Evolutionary conservation across 2,797 vertebrate species (phyloP), one percentile per base, ranked within the genome.

Genomic region (Typhlichthys eigenmanni): DNA sequence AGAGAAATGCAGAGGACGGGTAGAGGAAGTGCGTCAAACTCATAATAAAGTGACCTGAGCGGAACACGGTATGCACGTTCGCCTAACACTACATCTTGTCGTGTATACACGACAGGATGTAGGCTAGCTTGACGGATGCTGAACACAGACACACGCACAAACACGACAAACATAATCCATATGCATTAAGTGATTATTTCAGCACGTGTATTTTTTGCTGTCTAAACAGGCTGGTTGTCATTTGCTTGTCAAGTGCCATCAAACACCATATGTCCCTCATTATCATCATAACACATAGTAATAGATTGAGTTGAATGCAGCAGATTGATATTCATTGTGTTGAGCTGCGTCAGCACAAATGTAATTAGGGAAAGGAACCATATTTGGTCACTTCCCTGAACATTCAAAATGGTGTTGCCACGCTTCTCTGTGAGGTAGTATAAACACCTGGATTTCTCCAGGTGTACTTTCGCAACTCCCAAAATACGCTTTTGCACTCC

Each of bases 261-360:
- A 38, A 78, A 65, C 68, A 69, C 80, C 82, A 80, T 74, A 83
- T 81, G 80, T 72, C 58, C 3, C 64, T 82, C 74, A 79, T 84
- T 76, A 81, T 45, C 69, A 13, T 61, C 9, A 16, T 65, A 69
- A 72, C 66, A 64, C 53, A 51, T 52, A 5, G 60, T 81, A 74
- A 85, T 73, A 68, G 61, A 75, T 62, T 13, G 56, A 59, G 74
- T 68, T 58, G 54, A 53, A 64, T 58, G 29, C 55, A 70, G 38
- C 38, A 38, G 5, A 64, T 29, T 32, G 19, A n/a, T 63, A 56
- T 38, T 38, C 38, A 38, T 38, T 38, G 38, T 38, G 38, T 38
- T 2, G 38, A 38, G 38, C 8, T 9, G 38, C 8, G 38, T 38
- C 38, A 38, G 38, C 38, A 38, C 11, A 48, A 4, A 13, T 29